Evolutionary conservation across 2,888 invertebrate genomes (phyloP), one percentile per base, ranked within the genome.

Genomic region (Blera fallax): DNA sequence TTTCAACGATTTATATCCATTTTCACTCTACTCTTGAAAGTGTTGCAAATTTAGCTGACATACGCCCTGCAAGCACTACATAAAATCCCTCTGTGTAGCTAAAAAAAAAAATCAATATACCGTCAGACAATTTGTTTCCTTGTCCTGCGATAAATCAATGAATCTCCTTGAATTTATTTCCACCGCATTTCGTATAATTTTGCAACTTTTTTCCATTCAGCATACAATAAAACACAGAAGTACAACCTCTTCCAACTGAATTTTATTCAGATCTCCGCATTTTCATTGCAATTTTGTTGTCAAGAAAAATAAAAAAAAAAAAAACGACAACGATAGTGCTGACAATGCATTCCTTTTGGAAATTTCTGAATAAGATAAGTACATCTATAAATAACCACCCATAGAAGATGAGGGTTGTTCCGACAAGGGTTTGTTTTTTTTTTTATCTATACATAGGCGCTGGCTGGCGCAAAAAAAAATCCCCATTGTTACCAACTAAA

Each of bases 71-170:
- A 32, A 48, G 7, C 0, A 8, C 16, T 8, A 43, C 2, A 45
- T 16, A n/a, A 64, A n/a, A 7, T 10, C 21, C 5, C 21, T 24
- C 11, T 32, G 4, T 10, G 50, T 14, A 21, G 11, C 21, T 10
- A 48, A 21, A 21, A 48, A 65, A 48, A 21, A 21, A 48, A 65
- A 65, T 50, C 27, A 67, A 67, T 67, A 67, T n/a, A 32, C 56
- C 32, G 14, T 21, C 48, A 10, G 16, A 62, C 43, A 48, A 56
- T 29, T 21, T 8, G 16, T 21, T 48, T 43, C 18, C n/a, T 43
- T 69, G 32, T 18, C 18, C 37, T 37, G 45, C 48, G 18, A 72
- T 79, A 79, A 79, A 79, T 72, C 72, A 64, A 79, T 65, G 64
- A 18, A 64, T 74, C 64, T 62, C 37, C 56, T 65, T 40, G 14